Percentiles rank a stretch among this genome's conserved stretches.
Evolutionary conservation across 2,113 vertebrate genomes (phyloP).

Genomic region (Anarrhichthys ocellatus): DNA sequence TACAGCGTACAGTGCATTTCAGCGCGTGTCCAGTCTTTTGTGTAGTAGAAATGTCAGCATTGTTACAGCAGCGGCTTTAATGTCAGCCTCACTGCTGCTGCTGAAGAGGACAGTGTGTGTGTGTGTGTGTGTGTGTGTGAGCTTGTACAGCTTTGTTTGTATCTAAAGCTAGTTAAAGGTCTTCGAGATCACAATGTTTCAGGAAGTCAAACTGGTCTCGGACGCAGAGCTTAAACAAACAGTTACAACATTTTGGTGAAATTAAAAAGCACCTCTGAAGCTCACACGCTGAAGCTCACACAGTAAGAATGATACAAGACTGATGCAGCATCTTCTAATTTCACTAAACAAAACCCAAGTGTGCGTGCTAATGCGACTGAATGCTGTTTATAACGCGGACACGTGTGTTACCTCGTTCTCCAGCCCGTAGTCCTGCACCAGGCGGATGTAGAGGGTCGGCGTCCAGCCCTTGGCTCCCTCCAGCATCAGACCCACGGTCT

Average conservation of each 20-base stretch:
- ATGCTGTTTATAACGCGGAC: background rate
- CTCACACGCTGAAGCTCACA: background rate
- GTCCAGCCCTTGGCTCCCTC: conserved; percentile 94
- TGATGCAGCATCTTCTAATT: no score
- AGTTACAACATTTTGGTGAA: background rate
- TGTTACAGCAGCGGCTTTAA: conserved; percentile 65
- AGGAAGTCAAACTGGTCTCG: background rate
- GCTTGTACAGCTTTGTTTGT: background rate
- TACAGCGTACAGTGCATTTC: conserved; percentile 20
- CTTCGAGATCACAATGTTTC: background rate
- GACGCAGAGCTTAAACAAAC: background rate
- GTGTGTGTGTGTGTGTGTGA: background rate
- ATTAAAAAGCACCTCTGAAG: background rate
- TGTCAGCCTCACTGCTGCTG: conserved; percentile 52
- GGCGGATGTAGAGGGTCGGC: conserved; percentile 93
- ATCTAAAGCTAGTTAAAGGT: background rate
- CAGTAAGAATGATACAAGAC: no score
- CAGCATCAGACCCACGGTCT: conserved; percentile 90
- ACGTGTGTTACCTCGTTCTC: conserved; percentile 89
- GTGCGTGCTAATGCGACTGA: no score
- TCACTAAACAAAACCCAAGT: no score
- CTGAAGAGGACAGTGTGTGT: background rate
- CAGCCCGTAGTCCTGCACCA: conserved; percentile 97
- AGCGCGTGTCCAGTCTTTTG: conserved; percentile 48
- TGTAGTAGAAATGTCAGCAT: conserved; percentile 65